Percentiles rank a stretch among this genome's conserved stretches.
Evolutionary conservation across 2,888 invertebrate species (phyloP).

Genomic region (Agriotes lineatus): DNA sequence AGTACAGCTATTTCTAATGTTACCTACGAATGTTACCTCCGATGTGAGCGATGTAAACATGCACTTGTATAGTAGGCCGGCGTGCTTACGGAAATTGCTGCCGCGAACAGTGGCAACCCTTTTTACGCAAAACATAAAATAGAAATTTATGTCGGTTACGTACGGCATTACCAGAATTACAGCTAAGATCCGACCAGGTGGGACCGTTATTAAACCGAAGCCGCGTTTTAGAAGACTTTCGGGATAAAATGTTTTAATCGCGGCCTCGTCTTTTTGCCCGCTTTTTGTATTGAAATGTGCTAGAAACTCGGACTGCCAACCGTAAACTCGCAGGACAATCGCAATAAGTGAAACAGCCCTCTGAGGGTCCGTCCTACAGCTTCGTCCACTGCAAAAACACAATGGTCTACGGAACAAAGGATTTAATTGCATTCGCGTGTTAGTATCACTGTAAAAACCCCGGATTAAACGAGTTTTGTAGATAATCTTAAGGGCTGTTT

Average conservation of each 20-base stretch:
- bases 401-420: slow-evolving; percentile 45
- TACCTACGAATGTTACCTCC: no score
- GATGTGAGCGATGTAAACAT: no score
- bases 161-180: no score
- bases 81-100: no score
- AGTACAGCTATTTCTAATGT: no score
- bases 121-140: no score
- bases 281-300: slow-evolving; percentile 30
- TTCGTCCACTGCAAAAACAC: slow-evolving; percentile 48
- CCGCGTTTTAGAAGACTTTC: slow-evolving; percentile 1
- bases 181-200: background rate
- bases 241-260: slow-evolving; percentile 30
- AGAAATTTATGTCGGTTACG: no score
- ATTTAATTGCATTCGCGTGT: slow-evolving; percentile 48
- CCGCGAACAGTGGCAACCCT: no score
- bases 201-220: background rate
- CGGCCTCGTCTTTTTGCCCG: slow-evolving; percentile 27
- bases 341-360: slow-evolving; percentile 47
- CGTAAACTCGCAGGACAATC: slow-evolving; percentile 44
- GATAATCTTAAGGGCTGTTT: slow-evolving; percentile 28
- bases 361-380: slow-evolving; percentile 39
- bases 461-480: slow-evolving; percentile 26
- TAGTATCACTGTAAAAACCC: slow-evolving; percentile 35
- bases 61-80: no score
- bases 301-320: slow-evolving; percentile 29